Conservation (phyloP, 2,113 vertebrate species). For the Pachyramphus minor region DNA sequence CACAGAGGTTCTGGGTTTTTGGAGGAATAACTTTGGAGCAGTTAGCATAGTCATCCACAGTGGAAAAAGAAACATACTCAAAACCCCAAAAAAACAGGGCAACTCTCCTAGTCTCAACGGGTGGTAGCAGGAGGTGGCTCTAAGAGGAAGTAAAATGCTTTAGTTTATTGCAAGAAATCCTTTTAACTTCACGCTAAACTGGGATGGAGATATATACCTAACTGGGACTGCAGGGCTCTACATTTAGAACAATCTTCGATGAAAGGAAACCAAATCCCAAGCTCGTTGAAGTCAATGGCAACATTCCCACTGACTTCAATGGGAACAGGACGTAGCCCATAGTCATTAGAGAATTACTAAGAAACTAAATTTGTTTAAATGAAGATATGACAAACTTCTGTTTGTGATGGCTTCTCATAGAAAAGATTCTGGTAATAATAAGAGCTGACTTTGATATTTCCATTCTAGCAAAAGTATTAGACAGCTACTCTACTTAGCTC, state of each 20-base stretch:
- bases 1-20: not conserved
- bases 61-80: conserved; percentile 44
- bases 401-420: not conserved
- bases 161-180: conserved; percentile 7
- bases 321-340: not conserved
- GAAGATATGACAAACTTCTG: not conserved
- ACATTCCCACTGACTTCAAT: not conserved
- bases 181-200: not conserved
- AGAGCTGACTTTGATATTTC: conserved; percentile 27
- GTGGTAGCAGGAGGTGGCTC: conserved; percentile 15
- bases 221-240: not conserved
- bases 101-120: not conserved
- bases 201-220: not conserved
- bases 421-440: not conserved
- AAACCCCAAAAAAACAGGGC: not conserved
- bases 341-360: not conserved
- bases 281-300: not conserved
- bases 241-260: not conserved
- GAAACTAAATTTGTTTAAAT: conserved; percentile 5
- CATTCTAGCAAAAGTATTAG: conserved; percentile 15
- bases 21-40: not conserved
- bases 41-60: not conserved
- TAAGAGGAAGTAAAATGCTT: conserved; percentile 6
- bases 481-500: not conserved
- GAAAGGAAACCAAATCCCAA: not conserved